Evolutionary conservation across 2,113 vertebrate species (phyloP).

Genomic region (Prochilodus magdalenae): DNA sequence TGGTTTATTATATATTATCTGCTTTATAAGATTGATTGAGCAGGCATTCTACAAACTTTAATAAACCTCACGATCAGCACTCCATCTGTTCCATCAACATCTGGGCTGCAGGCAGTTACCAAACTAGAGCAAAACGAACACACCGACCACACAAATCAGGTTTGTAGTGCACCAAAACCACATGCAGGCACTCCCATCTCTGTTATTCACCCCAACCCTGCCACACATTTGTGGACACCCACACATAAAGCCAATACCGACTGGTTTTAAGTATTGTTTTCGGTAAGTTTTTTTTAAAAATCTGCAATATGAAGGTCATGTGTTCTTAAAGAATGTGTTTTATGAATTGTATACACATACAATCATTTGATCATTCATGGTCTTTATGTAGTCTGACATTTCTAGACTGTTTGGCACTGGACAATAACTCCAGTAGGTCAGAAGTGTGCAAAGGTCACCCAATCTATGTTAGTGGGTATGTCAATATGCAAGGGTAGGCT

Average conservation of each 20-base stretch:
- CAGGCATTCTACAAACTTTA: background rate
- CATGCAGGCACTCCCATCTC: background rate
- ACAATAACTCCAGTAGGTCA: constrained; percentile 24
- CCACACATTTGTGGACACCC: background rate
- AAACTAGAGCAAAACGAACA: background rate
- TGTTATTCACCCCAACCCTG: background rate
- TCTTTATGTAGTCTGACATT: constrained; percentile 49
- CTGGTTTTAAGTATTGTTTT: no score
- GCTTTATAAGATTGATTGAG: background rate
- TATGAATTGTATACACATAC: background rate
- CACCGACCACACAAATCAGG: background rate
- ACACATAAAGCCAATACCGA: background rate
- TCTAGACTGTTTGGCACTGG: constrained; percentile 34
- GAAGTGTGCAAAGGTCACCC: constrained; percentile 34
- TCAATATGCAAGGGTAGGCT: constrained; percentile 29
- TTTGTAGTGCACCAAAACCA: background rate
- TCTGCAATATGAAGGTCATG: background rate
- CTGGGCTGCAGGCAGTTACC: background rate
- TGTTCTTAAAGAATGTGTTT: background rate
- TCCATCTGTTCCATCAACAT: background rate
- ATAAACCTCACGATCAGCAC: background rate
- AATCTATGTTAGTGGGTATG: constrained; percentile 40
- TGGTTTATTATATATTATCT: background rate
- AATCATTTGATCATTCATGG: constrained; percentile 3
- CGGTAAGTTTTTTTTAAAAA: background rate